Percentiles rank a stretch among this genome's conserved stretches.
Evolutionary conservation across 2,888 invertebrate species (phyloP).

Genomic region (Epicampocera succincta): DNA sequence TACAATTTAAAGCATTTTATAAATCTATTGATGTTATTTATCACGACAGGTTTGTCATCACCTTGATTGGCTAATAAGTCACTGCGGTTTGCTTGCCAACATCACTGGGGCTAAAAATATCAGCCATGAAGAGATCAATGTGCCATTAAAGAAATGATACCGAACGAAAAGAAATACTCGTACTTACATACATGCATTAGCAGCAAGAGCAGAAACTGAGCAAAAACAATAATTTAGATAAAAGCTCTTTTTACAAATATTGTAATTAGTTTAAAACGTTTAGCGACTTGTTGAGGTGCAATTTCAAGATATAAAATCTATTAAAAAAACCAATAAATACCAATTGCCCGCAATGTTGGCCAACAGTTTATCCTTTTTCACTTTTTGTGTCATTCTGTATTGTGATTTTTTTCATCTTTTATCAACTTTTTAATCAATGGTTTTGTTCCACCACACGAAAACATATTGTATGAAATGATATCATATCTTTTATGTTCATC

Average conservation of each 20-base stretch:
- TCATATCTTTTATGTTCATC: conserved; percentile 62
- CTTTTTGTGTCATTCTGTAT: conserved; percentile 1
- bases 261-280: conserved; percentile 57
- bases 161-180: conserved; percentile 18
- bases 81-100: conserved; percentile 32
- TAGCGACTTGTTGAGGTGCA: conserved; percentile 57
- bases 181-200: too few relatives aligned
- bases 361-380: conserved; percentile 29
- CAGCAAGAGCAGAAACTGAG: not conserved
- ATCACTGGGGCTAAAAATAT: not conserved
- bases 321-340: conserved; percentile 57
- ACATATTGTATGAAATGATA: conserved; percentile 60
- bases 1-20: conserved; percentile 55
- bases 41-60: conserved; percentile 65
- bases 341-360: conserved; percentile 27
- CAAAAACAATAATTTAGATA: conserved; percentile 37
- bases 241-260: conserved; percentile 50
- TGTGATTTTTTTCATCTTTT: conserved; percentile 1
- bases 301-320: conserved; percentile 59
- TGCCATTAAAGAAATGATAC: conserved; percentile 29
- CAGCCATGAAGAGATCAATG: conserved; percentile 40
- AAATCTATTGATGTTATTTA: conserved; percentile 62
- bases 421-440: conserved; percentile 52
- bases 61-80: conserved; percentile 67
- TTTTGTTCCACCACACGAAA: conserved; percentile 55